phyloP scores from a whole-genome alignment of 2,888 invertebrate genomes.

The Nymphalis polychloros region DNA sequence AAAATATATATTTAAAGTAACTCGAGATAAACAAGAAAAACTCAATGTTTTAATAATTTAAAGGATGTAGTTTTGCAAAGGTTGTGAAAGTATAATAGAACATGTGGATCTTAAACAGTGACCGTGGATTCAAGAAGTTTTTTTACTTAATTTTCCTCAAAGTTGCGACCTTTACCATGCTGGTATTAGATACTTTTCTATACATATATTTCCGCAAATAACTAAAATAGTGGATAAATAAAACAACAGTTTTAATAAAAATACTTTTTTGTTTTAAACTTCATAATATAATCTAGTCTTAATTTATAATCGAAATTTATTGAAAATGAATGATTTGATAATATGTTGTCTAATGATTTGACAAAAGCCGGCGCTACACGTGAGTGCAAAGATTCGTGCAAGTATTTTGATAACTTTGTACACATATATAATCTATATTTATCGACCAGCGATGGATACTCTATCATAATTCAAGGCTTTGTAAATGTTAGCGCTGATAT shows the following conservation, averaged over 20 bases:
- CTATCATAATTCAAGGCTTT: not conserved
- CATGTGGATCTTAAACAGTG: too few relatives aligned
- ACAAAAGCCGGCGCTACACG: not conserved
- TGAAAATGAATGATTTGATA: not conserved
- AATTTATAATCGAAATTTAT: not conserved
- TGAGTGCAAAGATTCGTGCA: not conserved
- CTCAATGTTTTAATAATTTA: too few relatives aligned
- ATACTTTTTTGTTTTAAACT: slow-evolving; percentile 2
- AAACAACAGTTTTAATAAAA: not conserved
- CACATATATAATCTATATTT: not conserved
- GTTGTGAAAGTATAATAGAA: too few relatives aligned
- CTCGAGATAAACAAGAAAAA: too few relatives aligned
- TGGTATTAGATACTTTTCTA: too few relatives aligned
- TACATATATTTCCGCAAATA: not conserved
- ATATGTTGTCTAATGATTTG: not conserved
- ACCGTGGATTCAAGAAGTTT: too few relatives aligned
- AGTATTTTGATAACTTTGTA: not conserved
- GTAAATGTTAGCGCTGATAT: not conserved
- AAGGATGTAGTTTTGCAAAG: not conserved
- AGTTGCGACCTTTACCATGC: too few relatives aligned
- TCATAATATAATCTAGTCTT: not conserved
- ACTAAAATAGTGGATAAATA: not conserved
- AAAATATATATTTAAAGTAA: too few relatives aligned
- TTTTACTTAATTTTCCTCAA: too few relatives aligned
- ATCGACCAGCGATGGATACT: not conserved